These are phyloP conservation scores for Lasioglossum vierecki DNA, from an alignment of 2,888 invertebrate species.

Conservation along the genomic window DNA sequence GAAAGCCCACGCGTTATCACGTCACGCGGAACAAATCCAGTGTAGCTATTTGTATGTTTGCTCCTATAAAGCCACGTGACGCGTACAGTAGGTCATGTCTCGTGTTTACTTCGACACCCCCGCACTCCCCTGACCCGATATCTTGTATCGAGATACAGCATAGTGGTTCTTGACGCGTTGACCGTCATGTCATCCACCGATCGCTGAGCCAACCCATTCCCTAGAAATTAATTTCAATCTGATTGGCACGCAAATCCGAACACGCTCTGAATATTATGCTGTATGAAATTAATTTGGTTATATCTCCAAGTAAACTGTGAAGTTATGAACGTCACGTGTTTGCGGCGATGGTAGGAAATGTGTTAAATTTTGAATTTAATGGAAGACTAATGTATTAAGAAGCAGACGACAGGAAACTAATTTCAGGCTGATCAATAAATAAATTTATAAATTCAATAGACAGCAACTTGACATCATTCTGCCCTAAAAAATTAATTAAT, in stretches of 20 bases:
- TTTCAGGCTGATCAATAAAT: no score
- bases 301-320: background rate
- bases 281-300: background rate
- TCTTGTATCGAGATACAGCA: background rate
- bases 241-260: background rate
- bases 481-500: no score
- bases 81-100: conserved; percentile 8
- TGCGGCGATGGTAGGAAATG: no score
- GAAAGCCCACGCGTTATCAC: conserved; percentile 43
- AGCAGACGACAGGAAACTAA: no score
- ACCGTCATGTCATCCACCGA: conserved; percentile 1
- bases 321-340: no score
- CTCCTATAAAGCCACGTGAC: conserved; percentile 9
- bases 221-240: background rate
- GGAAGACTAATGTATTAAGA: no score
- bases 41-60: conserved; percentile 19
- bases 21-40: conserved; percentile 38
- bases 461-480: no score
- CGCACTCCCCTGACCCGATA: background rate
- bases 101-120: background rate
- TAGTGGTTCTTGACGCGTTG: conserved; percentile 3
- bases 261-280: background rate
- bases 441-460: no score
- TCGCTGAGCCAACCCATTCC: background rate
- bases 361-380: background rate